Evolutionary conservation across 2,888 invertebrate genomes (phyloP), one percentile per base, ranked within the genome.

Genomic region (Eristalinus aeneus): DNA sequence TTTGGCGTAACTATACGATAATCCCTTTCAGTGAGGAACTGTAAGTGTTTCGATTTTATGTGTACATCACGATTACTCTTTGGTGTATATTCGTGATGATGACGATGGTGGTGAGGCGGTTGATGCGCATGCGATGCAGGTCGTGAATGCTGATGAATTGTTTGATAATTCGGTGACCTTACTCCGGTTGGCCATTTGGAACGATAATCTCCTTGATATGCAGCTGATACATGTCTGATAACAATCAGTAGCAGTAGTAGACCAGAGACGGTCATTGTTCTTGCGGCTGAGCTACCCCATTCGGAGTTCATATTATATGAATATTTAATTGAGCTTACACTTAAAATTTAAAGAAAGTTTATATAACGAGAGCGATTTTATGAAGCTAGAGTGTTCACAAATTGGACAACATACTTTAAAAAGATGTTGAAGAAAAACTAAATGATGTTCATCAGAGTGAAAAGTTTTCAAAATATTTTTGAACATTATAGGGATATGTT

Each of bases 11-110:
- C 36, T 22, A 9, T 56, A 46, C 63, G 72, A 58, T 77, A 64
- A 68, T 77, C 77, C 73, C 77, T 72, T 36, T 68, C 63, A 12
- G 12, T 61, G 72, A 68, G 58, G 32, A 56, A 46, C 58, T 77
- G 67, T 39, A 61, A 73, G 61, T 68, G 32, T 23, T 76, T 72
- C 46, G 72, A 72, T 46, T 85, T 85, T 53, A 76, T 73, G 72
- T 85, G 81, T 68, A 73, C 54, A 23, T 85, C 85, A 68, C 81
- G 85, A 76, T 81, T 76, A 53, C 68, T 68, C 27, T 76, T 71
- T 23, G 63, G 63, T n/a, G 72, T 61, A 39, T 64, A 23, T 23
- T 58, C 68, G 68, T 81, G 85, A 9, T 85, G 85, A 12, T 81
- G 85, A 9, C 81, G 81, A 64, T 76, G 71, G 34, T 32, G 75